Evolutionary conservation across 1,140 invertebrate species (phyloP).

Genomic region (Monochamus saltuarius): DNA sequence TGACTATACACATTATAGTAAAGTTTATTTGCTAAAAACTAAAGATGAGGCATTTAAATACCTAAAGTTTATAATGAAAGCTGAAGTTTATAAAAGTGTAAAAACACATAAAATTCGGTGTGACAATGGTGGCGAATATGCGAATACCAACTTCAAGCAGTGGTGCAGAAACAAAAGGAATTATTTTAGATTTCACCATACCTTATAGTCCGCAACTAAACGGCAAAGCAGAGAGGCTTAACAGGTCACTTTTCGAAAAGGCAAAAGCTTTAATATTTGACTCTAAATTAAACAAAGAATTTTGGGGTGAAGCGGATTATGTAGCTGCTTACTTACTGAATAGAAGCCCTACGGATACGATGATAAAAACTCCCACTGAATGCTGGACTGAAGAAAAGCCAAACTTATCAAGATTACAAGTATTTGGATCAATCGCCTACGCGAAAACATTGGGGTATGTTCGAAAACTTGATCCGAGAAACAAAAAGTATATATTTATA

Average conservation of each 20-base stretch:
- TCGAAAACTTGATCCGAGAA: constrained; percentile 4
- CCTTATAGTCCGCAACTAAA: constrained; percentile 49
- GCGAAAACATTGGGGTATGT: constrained; percentile 19
- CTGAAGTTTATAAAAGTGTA: background rate
- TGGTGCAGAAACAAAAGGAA: constrained; percentile 33
- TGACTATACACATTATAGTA: constrained; percentile 46
- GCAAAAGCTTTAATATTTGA: constrained; percentile 45
- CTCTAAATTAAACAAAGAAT: constrained; percentile 28
- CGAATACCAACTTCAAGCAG: constrained; percentile 23
- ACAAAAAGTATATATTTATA: too few relatives aligned
- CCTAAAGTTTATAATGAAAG: constrained; percentile 13
- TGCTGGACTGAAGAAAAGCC: constrained; percentile 42
- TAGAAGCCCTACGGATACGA: constrained; percentile 27
- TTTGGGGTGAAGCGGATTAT: constrained; percentile 45
- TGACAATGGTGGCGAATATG: constrained; percentile 34
- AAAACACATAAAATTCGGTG: constrained; percentile 9
- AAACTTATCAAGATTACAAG: constrained; percentile 35
- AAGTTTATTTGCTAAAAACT: constrained; percentile 42
- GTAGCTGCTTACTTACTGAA: constrained; percentile 39
- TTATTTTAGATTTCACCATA: constrained; percentile 25
- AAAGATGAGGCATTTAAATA: constrained; percentile 28
- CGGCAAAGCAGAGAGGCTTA: constrained; percentile 49
- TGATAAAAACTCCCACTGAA: constrained; percentile 38
- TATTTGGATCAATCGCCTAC: constrained; percentile 40
- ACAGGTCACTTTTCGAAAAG: constrained; percentile 44